Percentiles rank a stretch among this genome's conserved stretches.
Conservation (phyloP, 2,888 invertebrate genomes). For the Camptogramma bilineatum region DNA sequence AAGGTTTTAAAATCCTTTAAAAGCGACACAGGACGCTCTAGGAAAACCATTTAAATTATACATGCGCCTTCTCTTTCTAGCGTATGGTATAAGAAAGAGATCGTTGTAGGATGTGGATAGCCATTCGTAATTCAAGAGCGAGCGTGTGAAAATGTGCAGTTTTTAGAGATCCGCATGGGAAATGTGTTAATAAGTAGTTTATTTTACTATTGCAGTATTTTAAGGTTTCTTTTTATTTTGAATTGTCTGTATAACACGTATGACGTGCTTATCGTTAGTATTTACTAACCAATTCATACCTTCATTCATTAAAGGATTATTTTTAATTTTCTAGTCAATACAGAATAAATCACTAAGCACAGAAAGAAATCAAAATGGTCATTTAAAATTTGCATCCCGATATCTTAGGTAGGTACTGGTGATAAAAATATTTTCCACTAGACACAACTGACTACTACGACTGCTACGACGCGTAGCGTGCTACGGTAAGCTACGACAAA, state of each 20-base stretch:
- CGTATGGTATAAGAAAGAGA: slow-evolving; percentile 50
- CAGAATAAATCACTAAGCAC: too few species aligned
- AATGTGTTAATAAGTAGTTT: not conserved
- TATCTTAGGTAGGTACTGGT: too few species aligned
- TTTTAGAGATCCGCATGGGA: slow-evolving; percentile 48
- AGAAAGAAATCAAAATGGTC: too few species aligned
- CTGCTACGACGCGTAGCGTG: not conserved
- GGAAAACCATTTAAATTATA: slow-evolving; percentile 59
- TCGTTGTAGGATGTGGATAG: slow-evolving; percentile 48
- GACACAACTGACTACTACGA: not conserved
- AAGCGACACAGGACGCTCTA: slow-evolving; percentile 55
- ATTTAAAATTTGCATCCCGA: too few species aligned
- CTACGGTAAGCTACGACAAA: not conserved
- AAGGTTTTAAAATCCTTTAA: slow-evolving; percentile 65
- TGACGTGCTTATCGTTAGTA: too few species aligned
- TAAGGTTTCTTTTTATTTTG: too few species aligned
- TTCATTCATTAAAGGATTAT: too few species aligned
- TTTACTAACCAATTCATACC: too few species aligned
- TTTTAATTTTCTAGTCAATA: too few species aligned
- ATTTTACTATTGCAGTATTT: too few species aligned
- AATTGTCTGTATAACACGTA: too few species aligned
- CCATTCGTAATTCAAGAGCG: slow-evolving; percentile 67
- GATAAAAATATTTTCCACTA: too few species aligned
- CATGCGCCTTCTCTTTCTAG: slow-evolving; percentile 54
- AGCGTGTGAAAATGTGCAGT: slow-evolving; percentile 82